phyloP scores from a whole-genome alignment of 2,113 vertebrate species.

The Montifringilla adamsi region DNA sequence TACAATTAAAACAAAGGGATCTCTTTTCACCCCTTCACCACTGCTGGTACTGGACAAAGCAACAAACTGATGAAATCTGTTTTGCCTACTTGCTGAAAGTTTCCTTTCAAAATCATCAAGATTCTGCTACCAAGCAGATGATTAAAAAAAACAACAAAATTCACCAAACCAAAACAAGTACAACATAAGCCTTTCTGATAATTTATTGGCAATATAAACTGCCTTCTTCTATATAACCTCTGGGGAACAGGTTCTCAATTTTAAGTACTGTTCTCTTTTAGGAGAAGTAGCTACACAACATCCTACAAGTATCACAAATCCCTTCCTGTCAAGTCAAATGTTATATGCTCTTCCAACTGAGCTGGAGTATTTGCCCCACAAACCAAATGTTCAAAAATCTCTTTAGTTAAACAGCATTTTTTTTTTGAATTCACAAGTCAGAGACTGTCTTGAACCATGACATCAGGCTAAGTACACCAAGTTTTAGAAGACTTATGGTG shows the following conservation, averaged over 20 bases:
- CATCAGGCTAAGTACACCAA: not conserved
- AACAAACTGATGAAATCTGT: not conserved
- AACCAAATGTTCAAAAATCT: not conserved
- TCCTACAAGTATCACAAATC: not conserved
- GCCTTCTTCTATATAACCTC: not conserved
- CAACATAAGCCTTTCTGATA: not conserved
- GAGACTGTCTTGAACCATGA: not conserved
- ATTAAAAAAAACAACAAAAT: not conserved
- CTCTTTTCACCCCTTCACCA: not conserved
- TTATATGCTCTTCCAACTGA: not conserved
- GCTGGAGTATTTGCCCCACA: not conserved
- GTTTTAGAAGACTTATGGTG: not conserved
- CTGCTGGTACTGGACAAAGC: not conserved
- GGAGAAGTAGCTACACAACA: not conserved
- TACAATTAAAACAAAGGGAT: not conserved
- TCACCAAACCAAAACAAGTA: not conserved
- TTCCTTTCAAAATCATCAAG: not conserved
- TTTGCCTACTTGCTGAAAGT: not conserved
- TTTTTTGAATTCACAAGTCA: not conserved
- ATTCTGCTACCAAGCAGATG: not conserved
- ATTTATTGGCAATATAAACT: not conserved
- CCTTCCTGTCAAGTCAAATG: not conserved
- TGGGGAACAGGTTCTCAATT: not conserved
- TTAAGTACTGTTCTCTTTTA: not conserved
- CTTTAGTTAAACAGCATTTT: not conserved